A percentile compares a stretch with the other conserved stretches of the same genome.
Conservation (phyloP, 2,888 invertebrate genomes). For the Kryphioiulus occultus region DNA sequence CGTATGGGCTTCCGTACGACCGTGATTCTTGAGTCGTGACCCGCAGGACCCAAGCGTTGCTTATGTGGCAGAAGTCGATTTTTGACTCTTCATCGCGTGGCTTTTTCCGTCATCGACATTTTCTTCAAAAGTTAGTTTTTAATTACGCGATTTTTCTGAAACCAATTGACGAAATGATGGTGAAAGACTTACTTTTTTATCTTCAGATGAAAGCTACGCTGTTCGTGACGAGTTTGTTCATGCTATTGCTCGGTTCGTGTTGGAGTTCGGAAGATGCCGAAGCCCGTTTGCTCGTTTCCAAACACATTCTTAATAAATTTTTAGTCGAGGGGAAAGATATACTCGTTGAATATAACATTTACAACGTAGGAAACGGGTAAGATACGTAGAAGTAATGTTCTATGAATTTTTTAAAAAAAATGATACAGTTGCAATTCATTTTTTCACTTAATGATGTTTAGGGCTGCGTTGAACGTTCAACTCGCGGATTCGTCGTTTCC, state of each 20-base stretch:
- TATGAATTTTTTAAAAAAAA: constrained; percentile 43
- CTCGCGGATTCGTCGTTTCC: constrained; percentile 92
- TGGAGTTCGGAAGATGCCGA: constrained; percentile 70
- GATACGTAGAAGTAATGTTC: not conserved
- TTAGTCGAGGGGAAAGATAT: constrained; percentile 96
- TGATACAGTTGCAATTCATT: not conserved
- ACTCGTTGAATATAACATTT: constrained; percentile 91
- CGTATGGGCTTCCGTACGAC: too few species aligned
- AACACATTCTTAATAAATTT: constrained; percentile 94
- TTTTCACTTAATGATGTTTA: constrained; percentile 57
- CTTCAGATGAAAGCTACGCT: not conserved
- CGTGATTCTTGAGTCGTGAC: too few species aligned
- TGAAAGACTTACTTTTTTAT: not conserved
- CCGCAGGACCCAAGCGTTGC: too few species aligned
- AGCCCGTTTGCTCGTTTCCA: constrained; percentile 86
- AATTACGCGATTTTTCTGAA: not conserved
- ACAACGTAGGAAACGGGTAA: constrained; percentile 85
- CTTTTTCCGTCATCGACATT: not conserved
- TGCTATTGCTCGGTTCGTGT: not conserved
- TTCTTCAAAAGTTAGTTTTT: not conserved
- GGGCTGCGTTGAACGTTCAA: constrained; percentile 86
- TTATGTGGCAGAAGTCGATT: not conserved
- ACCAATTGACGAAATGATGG: not conserved
- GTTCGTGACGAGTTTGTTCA: not conserved
- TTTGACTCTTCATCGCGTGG: too few species aligned